Percentiles rank a stretch among this genome's conserved stretches.
phyloP scores from a whole-genome alignment of 2,888 invertebrate species.

The Aphodius sticticus region DNA sequence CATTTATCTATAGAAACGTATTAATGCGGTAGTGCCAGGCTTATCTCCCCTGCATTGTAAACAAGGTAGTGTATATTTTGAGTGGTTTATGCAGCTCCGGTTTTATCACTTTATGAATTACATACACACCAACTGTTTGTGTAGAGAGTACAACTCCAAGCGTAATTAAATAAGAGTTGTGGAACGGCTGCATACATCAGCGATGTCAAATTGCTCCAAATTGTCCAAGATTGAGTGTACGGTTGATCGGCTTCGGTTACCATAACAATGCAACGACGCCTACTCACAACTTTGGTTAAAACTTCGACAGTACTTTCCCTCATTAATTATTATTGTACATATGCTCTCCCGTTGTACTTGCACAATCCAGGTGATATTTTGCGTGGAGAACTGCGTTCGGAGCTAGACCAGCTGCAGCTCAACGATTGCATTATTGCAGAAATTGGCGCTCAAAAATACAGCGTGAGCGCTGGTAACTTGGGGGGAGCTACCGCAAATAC shows the following conservation, averaged over 20 bases:
- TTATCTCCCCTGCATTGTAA: neutral
- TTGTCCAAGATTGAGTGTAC: neutral
- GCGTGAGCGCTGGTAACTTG: neutral
- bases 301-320: conserved; percentile 41
- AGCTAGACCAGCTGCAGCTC: neutral
- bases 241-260: conserved; percentile 6
- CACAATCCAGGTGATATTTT: conserved; percentile 45
- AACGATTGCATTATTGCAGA: neutral
- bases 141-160: neutral
- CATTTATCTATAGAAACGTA: neutral
- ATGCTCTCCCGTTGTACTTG: conserved; percentile 35
- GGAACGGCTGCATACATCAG: neutral
- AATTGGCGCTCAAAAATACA: neutral
- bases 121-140: conserved; percentile 13
- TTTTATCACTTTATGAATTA: neutral
- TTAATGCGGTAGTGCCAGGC: neutral
- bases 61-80: neutral
- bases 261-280: conserved; percentile 40
- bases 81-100: neutral
- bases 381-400: conserved; percentile 37
- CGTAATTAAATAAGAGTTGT: neutral
- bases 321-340: conserved; percentile 41
- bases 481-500: neutral
- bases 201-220: conserved; percentile 8
- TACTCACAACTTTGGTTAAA: conserved; percentile 31